Conservation (phyloP, 1,140 invertebrate genomes). For the Prorops nasuta region DNA sequence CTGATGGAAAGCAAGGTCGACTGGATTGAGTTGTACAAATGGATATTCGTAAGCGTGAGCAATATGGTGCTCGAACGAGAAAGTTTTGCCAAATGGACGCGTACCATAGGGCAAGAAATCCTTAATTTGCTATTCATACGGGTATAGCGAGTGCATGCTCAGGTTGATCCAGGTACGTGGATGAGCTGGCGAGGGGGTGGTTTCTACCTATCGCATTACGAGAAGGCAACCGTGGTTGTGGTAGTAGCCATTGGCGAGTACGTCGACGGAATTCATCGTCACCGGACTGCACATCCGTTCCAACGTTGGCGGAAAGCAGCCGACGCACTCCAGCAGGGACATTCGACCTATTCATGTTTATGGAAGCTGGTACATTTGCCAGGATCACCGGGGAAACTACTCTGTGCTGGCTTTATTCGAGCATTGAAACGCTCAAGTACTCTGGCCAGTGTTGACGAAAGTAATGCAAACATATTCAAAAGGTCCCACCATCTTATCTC, state of each 20-base stretch:
- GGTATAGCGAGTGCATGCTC: not conserved
- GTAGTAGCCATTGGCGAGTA: conserved; percentile 22
- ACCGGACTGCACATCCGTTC: conserved; percentile 26
- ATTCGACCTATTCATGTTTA: conserved; percentile 31
- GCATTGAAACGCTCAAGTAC: conserved; percentile 19
- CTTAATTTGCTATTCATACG: conserved; percentile 32
- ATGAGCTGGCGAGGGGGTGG: not conserved
- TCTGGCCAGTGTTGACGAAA: too few relatives aligned
- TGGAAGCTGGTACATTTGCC: conserved; percentile 33
- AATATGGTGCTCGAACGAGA: too few relatives aligned
- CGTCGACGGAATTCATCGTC: conserved; percentile 30
- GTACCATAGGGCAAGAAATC: conserved; percentile 23
- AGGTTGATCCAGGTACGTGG: not conserved
- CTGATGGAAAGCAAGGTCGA: too few relatives aligned
- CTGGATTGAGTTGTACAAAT: too few relatives aligned
- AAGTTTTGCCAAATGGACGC: too few relatives aligned
- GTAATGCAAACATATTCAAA: too few relatives aligned
- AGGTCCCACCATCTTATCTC: too few relatives aligned
- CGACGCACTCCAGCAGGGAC: conserved; percentile 22
- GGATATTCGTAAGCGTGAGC: too few relatives aligned
- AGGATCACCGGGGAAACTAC: conserved; percentile 28
- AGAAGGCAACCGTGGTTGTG: not conserved
- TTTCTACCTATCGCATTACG: not conserved
- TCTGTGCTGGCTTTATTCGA: conserved; percentile 26
- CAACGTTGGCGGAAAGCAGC: conserved; percentile 29